Conservation (phyloP, 1,140 invertebrate genomes). For the Drosophila pachea region DNA sequence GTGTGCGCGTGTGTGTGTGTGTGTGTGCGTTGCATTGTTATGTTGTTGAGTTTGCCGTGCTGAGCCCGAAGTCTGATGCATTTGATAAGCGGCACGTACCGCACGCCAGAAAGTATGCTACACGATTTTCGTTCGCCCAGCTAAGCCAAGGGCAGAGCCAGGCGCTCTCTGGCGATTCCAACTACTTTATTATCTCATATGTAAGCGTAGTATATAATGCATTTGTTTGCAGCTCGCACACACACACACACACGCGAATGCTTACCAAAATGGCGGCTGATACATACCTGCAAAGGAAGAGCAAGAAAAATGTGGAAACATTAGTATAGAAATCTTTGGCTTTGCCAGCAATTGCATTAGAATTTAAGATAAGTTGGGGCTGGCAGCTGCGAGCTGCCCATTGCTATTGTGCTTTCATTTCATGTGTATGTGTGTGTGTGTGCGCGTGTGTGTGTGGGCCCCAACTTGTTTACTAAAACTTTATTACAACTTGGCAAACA, state of each 20-base stretch:
- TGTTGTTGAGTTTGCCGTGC: conserved; percentile 35
- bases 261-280: conserved; percentile 57
- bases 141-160: conserved; percentile 17
- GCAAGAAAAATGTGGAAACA: conserved; percentile 44
- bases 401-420: conserved; percentile 35
- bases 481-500: conserved; percentile 76
- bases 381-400: conserved; percentile 6
- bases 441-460: conserved; percentile 31
- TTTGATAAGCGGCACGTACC: conserved; percentile 74
- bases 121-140: conserved; percentile 39
- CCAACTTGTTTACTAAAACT: conserved; percentile 68
- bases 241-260: background rate
- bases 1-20: background rate
- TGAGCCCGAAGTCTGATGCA: conserved; percentile 59
- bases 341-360: conserved; percentile 62
- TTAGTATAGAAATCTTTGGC: conserved; percentile 62
- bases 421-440: too few species aligned
- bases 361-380: conserved; percentile 72
- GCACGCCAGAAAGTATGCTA: conserved; percentile 59
- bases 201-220: conserved; percentile 43
- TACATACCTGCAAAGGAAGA: conserved; percentile 58
- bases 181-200: conserved; percentile 66
- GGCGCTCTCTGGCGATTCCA: conserved; percentile 37
- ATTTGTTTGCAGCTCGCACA: conserved; percentile 66
- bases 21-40: background rate